These are phyloP conservation scores for Heteromyza rotundicornis DNA, from an alignment of 2,888 invertebrate species.

Conservation along the genomic window DNA sequence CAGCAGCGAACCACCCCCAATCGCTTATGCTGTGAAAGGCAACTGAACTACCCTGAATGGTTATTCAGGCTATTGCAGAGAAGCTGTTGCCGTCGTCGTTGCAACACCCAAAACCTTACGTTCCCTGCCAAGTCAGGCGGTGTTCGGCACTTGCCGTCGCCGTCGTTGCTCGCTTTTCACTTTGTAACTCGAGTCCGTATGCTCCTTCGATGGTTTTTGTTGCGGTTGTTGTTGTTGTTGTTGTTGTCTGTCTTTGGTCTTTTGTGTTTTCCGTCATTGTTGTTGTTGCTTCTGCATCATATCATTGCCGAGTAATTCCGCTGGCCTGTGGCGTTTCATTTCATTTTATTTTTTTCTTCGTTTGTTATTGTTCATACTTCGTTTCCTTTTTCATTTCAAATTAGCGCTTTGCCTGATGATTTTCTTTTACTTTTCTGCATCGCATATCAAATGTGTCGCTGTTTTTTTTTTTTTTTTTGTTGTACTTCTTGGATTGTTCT, in stretches of 20 bases:
- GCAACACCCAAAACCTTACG: neutral
- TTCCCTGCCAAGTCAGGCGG: neutral
- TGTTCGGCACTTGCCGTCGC: slow-evolving; percentile 1
- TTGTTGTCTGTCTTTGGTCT: no score
- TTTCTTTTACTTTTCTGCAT: slow-evolving; percentile 1
- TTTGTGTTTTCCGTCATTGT: neutral
- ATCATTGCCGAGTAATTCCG: slow-evolving; percentile 1
- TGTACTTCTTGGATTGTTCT: slow-evolving; percentile 11
- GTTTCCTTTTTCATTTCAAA: slow-evolving; percentile 21
- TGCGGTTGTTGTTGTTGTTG: no score
- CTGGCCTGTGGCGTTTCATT: slow-evolving; percentile 10
- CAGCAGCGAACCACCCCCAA: no score
- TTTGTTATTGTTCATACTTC: slow-evolving; percentile 8
- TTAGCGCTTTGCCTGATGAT: slow-evolving; percentile 27
- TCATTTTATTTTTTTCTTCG: slow-evolving; percentile 19
- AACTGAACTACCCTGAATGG: neutral
- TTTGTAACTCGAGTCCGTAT: neutral
- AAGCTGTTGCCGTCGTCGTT: neutral
- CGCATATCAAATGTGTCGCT: neutral
- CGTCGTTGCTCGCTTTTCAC: neutral
- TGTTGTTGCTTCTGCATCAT: slow-evolving; percentile 10
- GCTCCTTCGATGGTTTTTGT: neutral
- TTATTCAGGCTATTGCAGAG: neutral
- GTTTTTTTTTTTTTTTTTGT: no score
- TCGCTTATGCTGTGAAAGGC: no score